Evolutionary conservation across 2,888 invertebrate species (phyloP).

Genomic region (Drosophila putrida): DNA sequence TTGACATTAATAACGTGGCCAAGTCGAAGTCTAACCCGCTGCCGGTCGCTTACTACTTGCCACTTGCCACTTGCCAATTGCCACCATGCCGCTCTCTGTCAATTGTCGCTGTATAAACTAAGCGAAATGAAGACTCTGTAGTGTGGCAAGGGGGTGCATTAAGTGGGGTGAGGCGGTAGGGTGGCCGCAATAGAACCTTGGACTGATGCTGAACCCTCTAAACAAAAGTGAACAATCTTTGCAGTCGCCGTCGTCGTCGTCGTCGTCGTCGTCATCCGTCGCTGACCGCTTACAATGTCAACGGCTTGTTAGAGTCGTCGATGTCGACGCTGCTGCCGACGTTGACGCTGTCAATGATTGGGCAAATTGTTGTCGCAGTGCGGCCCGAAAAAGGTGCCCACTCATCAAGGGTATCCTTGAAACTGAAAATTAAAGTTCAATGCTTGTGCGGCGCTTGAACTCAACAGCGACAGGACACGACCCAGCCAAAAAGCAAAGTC

Average conservation of each 20-base stretch:
- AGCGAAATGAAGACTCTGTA: constrained; percentile 34
- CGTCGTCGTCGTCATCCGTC: constrained; percentile 57
- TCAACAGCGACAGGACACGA: constrained; percentile 60
- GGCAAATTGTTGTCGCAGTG: constrained; percentile 9
- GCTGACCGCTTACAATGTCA: constrained; percentile 74
- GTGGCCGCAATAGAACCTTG: constrained; percentile 74
- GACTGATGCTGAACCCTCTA: constrained; percentile 66
- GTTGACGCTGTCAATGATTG: constrained; percentile 39
- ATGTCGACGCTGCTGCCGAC: background rate
- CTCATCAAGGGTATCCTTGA: constrained; percentile 69
- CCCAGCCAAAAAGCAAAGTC: constrained; percentile 40
- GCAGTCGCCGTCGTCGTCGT: constrained; percentile 33
- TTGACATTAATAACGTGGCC: constrained; percentile 76
- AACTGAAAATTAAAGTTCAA: constrained; percentile 75
- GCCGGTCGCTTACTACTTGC: constrained; percentile 13
- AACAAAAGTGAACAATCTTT: constrained; percentile 67
- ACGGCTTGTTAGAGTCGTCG: constrained; percentile 60
- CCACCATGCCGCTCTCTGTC: constrained; percentile 9
- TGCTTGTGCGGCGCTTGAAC: constrained; percentile 75
- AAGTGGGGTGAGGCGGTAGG: background rate
- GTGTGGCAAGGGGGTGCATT: background rate
- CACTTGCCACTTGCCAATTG: constrained; percentile 7
- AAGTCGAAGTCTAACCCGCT: constrained; percentile 44
- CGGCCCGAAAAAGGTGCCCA: constrained; percentile 30
- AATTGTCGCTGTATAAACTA: constrained; percentile 1